Percentiles rank a stretch among this genome's conserved stretches.
These are phyloP conservation scores for Coenonympha arcania DNA, from an alignment of 2,888 invertebrate genomes.

Conservation along the genomic window DNA sequence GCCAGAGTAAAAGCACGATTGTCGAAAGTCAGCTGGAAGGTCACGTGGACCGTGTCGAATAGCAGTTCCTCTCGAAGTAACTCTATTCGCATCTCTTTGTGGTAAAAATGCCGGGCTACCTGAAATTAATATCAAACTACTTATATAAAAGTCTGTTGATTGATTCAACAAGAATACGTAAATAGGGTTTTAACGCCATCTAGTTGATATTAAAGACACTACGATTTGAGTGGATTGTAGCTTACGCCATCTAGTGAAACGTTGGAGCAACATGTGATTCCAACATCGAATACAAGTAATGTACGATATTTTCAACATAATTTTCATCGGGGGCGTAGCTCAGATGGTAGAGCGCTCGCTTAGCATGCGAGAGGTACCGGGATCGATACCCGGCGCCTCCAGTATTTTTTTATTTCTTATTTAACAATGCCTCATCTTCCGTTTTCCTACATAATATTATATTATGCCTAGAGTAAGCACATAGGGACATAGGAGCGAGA, in stretches of 20 bases:
- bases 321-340: conserved; percentile 62
- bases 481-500: too few species aligned
- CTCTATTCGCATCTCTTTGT: conserved; percentile 95
- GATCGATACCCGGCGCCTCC: conserved; percentile 75
- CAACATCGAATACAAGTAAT: too few species aligned
- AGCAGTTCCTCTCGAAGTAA: conserved; percentile 88
- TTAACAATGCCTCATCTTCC: too few species aligned
- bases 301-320: not conserved
- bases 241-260: not conserved
- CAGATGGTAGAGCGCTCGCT: conserved; percentile 76
- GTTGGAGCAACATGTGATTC: not conserved
- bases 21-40: conserved; percentile 94
- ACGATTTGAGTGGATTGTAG: not conserved
- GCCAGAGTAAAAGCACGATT: conserved; percentile 92
- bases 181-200: not conserved
- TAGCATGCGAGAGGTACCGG: conserved; percentile 75
- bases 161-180: not conserved
- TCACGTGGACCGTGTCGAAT: conserved; percentile 93
- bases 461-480: too few species aligned
- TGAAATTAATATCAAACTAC: conserved; percentile 40
- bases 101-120: conserved; percentile 94
- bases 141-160: not conserved
- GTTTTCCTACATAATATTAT: too few species aligned
- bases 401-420: conserved; percentile 22
- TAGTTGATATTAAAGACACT: not conserved